A percentile compares a stretch with the other conserved stretches of the same genome.
Conservation (phyloP, 2,888 invertebrate species). For the Diaperis boleti region DNA sequence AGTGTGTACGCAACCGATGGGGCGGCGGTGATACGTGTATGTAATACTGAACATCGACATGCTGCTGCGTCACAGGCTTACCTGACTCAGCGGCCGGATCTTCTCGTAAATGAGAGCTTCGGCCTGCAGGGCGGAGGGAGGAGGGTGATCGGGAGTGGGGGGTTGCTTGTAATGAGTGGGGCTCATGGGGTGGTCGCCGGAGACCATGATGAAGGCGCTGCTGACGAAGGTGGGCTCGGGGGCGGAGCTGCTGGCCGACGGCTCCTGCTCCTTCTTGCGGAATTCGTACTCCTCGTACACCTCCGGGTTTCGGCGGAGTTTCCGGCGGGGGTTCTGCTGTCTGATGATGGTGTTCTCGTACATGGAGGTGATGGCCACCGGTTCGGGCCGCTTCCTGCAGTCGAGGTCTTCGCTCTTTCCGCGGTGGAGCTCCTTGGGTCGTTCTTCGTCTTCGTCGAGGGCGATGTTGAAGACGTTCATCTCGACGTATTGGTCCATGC, state of each 20-base stretch:
- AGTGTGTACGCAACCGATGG: slow-evolving; percentile 10
- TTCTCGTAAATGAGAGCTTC: slow-evolving; percentile 90
- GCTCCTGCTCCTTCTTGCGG: slow-evolving; percentile 60
- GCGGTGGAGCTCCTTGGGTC: slow-evolving; percentile 62
- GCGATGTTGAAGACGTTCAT: slow-evolving; percentile 72
- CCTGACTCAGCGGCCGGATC: slow-evolving; percentile 91
- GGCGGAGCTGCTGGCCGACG: slow-evolving; percentile 56
- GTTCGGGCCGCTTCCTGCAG: slow-evolving; percentile 69
- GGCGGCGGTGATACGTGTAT: no score
- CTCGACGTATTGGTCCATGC: slow-evolving; percentile 84
- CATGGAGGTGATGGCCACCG: slow-evolving; percentile 80
- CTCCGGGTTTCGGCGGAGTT: slow-evolving; percentile 73
- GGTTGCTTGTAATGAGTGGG: slow-evolving; percentile 93
- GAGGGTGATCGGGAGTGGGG: slow-evolving; percentile 94
- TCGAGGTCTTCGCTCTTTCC: slow-evolving; percentile 66
- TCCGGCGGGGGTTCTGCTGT: slow-evolving; percentile 79
- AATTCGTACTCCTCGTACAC: slow-evolving; percentile 75
- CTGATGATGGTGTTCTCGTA: slow-evolving; percentile 80
- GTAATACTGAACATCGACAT: slow-evolving; percentile 47
- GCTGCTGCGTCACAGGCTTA: slow-evolving; percentile 69
- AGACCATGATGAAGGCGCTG: slow-evolving; percentile 69
- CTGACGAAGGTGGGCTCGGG: slow-evolving; percentile 68
- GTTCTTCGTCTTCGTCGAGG: slow-evolving; percentile 61
- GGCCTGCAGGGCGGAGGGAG: slow-evolving; percentile 90
- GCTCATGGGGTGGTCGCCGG: slow-evolving; percentile 76